Conservation (phyloP, 2,888 invertebrate genomes). For the Polymixis lichenea region DNA sequence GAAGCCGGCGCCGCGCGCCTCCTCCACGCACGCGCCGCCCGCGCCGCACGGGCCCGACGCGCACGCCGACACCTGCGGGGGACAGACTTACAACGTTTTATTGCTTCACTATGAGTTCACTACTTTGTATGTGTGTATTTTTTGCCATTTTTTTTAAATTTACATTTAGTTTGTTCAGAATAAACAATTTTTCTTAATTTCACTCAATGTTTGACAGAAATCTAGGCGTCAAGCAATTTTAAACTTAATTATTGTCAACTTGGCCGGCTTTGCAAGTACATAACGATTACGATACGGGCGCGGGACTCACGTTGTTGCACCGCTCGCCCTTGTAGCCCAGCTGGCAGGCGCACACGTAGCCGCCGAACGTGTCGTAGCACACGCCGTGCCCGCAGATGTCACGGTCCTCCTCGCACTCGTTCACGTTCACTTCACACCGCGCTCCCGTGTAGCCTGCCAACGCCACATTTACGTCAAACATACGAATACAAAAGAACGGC, state of each 20-base stretch:
- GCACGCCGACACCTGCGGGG: slow-evolving; percentile 91
- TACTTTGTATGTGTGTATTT: background rate
- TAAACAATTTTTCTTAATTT: background rate
- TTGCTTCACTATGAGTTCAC: background rate
- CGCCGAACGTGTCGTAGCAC: slow-evolving; percentile 96
- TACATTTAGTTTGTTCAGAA: background rate
- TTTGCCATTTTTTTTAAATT: too few species aligned
- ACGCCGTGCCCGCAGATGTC: slow-evolving; percentile 93
- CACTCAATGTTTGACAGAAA: background rate
- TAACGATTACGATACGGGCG: background rate
- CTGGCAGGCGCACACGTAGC: slow-evolving; percentile 94
- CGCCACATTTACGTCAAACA: background rate
- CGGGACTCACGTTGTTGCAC: slow-evolving; percentile 92
- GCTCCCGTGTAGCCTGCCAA: slow-evolving; percentile 92
- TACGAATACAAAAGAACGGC: background rate
- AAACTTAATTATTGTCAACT: background rate
- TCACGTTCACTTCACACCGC: slow-evolving; percentile 94
- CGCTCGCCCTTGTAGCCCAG: slow-evolving; percentile 95
- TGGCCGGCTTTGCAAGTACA: background rate
- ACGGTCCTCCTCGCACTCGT: slow-evolving; percentile 93
- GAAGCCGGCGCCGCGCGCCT: slow-evolving; percentile 82
- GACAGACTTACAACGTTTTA: background rate
- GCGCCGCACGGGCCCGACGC: slow-evolving; percentile 93
- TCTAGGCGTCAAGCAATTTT: background rate
- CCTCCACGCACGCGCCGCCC: slow-evolving; percentile 93